Conservation (phyloP, 2,797 vertebrate species). For the Petrocephalus sullivani region DNA sequence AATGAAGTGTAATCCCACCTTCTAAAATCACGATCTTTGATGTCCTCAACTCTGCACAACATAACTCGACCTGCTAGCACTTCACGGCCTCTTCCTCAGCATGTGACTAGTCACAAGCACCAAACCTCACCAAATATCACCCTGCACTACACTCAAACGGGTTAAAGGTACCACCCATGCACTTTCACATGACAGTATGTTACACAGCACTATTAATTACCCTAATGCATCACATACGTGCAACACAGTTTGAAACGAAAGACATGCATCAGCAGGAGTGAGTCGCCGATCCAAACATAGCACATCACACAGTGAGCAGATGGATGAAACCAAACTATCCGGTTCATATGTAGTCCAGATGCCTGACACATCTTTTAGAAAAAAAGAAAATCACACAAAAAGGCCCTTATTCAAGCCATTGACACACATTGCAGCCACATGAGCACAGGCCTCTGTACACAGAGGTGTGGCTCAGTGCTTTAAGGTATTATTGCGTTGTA, state of each 20-base stretch:
- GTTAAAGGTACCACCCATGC: neutral
- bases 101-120: neutral
- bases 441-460: neutral
- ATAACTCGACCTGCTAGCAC: neutral
- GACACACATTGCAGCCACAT: neutral
- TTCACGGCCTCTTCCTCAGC: neutral
- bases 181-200: neutral
- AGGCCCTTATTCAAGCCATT: neutral
- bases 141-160: neutral
- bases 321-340: neutral
- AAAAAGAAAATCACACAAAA: neutral
- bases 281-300: neutral
- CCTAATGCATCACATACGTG: neutral
- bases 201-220: neutral
- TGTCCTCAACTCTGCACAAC: neutral
- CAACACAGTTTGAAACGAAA: neutral
- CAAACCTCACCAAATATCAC: neutral
- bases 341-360: neutral
- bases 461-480: neutral
- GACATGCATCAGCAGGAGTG: neutral
- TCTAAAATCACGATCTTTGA: neutral
- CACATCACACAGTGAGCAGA: neutral
- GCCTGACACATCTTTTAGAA: neutral
- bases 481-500: neutral
- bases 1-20: neutral